Evolutionary conservation across 2,888 invertebrate species (phyloP), one percentile per base, ranked within the genome.

Genomic region (Spilarctia lutea): DNA sequence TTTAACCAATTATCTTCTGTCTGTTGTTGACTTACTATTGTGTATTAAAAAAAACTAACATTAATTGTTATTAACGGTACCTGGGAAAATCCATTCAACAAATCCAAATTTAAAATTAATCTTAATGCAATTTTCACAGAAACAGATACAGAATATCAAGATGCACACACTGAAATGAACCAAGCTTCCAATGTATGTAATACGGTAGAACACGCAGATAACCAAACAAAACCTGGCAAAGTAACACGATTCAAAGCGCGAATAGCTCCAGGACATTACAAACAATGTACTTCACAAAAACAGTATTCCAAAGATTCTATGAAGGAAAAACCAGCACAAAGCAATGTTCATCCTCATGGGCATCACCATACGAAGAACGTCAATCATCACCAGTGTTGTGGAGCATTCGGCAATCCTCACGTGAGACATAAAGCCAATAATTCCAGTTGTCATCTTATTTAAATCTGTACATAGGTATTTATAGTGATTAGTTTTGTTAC

Each of bases 341-440:
- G 85, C 0, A 92, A 89, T 65, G 92, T 93, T 0, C 91, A 92
- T 52, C 94, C 94, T 0, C 95, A 95, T 48, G 95, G 95, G 0
- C 95, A 95, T 74, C 94, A 93, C 73, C 95, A 95, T 76, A 90
- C 93, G 24, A 96, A 95, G 81, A 95, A 95, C 68, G 91, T 92
- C 0, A 96, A 96, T 73, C 95, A 96, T 73, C 96, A 96, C 75
- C 96, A 96, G 71, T 96, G 96, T 74, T 96, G 96, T 80, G 96
- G 96, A 0, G 96, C 96, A 0, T 96, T 96, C 69, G 96, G 96
- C 0, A 96, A 96, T 78, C 95, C 96, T 1, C 94, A 96, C 27
- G 94, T 95, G 0, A 90, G 94, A 78, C 94, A 96, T 82, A 96
- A 96, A 93, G 86, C 91, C 24, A 91, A 87, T 83, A 93, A 90